A percentile compares a stretch with the other conserved stretches of the same genome.
Evolutionary conservation across 2,113 vertebrate genomes (phyloP).

Genomic region (Psophia crepitans): DNA sequence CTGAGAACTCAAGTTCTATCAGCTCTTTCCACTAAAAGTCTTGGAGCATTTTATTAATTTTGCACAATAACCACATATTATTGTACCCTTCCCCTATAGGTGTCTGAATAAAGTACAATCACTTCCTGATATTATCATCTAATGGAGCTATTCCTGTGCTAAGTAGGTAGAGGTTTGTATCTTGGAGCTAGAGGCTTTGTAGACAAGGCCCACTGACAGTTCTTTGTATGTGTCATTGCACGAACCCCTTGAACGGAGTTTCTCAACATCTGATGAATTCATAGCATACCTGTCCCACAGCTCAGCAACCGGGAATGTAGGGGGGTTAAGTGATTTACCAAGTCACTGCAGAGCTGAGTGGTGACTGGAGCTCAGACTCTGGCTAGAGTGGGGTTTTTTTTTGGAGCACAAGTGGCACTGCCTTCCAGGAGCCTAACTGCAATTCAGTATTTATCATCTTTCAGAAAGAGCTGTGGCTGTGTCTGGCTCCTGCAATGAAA

Average conservation of each 20-base stretch:
- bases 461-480: background rate
- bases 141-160: background rate
- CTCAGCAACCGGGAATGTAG: background rate
- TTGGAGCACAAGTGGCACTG: background rate
- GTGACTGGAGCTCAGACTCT: background rate
- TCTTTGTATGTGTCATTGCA: background rate
- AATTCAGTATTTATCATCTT: background rate
- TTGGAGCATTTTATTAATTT: background rate
- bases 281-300: background rate
- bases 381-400: background rate
- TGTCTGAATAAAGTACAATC: background rate
- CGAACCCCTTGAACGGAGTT: background rate
- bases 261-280: background rate
- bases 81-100: background rate
- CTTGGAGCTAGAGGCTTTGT: background rate
- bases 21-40: background rate
- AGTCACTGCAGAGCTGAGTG: background rate
- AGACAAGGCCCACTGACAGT: background rate
- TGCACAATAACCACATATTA: background rate
- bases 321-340: background rate
- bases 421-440: background rate
- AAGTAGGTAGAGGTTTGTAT: background rate
- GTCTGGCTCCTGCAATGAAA: background rate
- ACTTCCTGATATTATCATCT: background rate
- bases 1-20: background rate